Evolutionary conservation across 2,113 vertebrate species (phyloP).

Genomic region (Todiramphus saurophagus): DNA sequence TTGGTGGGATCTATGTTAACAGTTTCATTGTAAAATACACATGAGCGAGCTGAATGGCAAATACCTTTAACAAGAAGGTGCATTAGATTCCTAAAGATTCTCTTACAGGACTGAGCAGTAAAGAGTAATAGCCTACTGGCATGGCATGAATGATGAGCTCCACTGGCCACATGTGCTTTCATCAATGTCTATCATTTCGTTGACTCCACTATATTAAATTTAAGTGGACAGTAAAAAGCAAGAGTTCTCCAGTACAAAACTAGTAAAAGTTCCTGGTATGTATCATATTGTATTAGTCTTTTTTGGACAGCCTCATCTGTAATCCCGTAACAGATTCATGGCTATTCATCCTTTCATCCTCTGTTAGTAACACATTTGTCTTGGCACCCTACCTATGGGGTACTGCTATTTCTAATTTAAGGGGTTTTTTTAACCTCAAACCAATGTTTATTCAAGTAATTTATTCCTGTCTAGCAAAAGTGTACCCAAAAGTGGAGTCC

Average conservation of each 20-base stretch:
- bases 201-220: background rate
- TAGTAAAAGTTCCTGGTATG: background rate
- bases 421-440: background rate
- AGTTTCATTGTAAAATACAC: background rate
- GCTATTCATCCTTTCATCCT: background rate
- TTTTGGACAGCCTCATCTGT: background rate
- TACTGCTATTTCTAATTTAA: background rate
- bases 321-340: background rate
- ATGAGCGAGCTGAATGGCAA: background rate
- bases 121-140: background rate
- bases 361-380: background rate
- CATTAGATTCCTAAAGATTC: background rate
- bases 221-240: background rate
- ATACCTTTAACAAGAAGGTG: background rate
- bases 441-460: background rate
- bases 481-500: background rate
- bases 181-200: background rate
- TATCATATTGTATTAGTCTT: background rate
- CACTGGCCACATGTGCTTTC: background rate
- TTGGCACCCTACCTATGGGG: background rate
- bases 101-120: background rate
- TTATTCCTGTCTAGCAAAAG: background rate
- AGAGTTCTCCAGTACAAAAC: background rate
- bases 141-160: background rate
- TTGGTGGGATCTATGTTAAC: background rate